Evolutionary conservation across 2,113 vertebrate genomes (phyloP).

Genomic region (Paramisgurnus dabryanus): DNA sequence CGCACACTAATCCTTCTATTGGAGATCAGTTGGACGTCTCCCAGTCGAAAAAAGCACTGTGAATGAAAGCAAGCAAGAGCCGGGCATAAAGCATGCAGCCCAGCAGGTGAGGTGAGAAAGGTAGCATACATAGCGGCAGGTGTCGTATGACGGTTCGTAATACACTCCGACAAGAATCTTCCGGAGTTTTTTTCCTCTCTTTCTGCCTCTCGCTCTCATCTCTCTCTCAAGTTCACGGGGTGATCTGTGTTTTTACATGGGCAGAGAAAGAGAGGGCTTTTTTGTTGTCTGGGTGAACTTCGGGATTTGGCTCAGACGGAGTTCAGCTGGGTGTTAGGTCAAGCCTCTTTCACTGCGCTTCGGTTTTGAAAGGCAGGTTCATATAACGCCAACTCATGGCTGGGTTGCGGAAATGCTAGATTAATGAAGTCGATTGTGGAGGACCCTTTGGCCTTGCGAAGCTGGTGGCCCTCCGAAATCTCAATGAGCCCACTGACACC

Average conservation of each 20-base stretch:
- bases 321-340: constrained; percentile 57
- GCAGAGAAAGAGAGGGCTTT: constrained; percentile 47
- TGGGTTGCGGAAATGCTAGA: constrained; percentile 60
- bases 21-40: constrained; percentile 40
- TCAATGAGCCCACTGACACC: constrained; percentile 59
- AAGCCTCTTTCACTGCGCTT: constrained; percentile 50
- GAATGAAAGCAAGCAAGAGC: constrained; percentile 24
- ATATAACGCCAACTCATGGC: constrained; percentile 63
- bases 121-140: constrained; percentile 51
- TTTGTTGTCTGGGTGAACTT: constrained; percentile 54
- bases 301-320: constrained; percentile 53
- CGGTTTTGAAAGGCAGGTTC: constrained; percentile 60
- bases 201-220: constrained; percentile 13
- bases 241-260: constrained; percentile 54
- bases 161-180: constrained; percentile 49
- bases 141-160: constrained; percentile 51
- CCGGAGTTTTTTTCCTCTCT: constrained; percentile 19
- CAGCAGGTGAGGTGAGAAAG: constrained; percentile 53
- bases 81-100: constrained; percentile 28
- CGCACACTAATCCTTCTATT: constrained; percentile 47
- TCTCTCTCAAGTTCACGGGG: constrained; percentile 36
- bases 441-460: constrained; percentile 57
- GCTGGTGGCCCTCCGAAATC: constrained; percentile 59
- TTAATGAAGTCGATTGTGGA: constrained; percentile 65
- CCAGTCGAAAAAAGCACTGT: constrained; percentile 28